These are phyloP conservation scores for Protonemura montana DNA, from an alignment of 2,888 invertebrate species.

Conservation along the genomic window DNA sequence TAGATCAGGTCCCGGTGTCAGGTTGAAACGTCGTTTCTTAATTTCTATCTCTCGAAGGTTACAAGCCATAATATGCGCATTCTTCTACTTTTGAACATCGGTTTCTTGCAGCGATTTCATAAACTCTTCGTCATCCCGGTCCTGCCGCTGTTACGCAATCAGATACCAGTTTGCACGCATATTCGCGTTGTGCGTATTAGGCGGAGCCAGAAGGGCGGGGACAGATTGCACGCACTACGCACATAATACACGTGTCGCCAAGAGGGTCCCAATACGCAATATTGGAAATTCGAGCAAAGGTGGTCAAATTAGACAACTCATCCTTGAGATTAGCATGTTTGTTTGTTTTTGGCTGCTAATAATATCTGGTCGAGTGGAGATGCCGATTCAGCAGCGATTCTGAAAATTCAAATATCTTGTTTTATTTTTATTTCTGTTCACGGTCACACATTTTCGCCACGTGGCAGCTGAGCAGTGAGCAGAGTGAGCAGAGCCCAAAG, in stretches of 20 bases:
- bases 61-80: too few species aligned
- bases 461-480: neutral
- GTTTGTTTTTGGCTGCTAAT: neutral
- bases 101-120: too few species aligned
- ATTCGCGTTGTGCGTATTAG: neutral
- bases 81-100: too few species aligned
- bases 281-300: slow-evolving; percentile 8
- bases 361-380: neutral
- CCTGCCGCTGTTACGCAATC: neutral
- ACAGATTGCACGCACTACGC: neutral
- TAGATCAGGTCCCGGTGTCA: too few species aligned
- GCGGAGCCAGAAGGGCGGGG: neutral
- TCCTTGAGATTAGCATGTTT: neutral
- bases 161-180: neutral
- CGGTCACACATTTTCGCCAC: neutral
- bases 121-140: too few species aligned
- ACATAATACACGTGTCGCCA: neutral
- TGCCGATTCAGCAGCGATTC: neutral
- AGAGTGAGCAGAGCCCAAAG: neutral
- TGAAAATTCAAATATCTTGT: neutral
- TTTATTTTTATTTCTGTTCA: neutral
- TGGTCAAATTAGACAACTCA: neutral
- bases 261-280: neutral
- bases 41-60: too few species aligned
- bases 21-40: too few species aligned